Conservation (phyloP, 1,140 invertebrate genomes). For the Diorhabda elongata region DNA sequence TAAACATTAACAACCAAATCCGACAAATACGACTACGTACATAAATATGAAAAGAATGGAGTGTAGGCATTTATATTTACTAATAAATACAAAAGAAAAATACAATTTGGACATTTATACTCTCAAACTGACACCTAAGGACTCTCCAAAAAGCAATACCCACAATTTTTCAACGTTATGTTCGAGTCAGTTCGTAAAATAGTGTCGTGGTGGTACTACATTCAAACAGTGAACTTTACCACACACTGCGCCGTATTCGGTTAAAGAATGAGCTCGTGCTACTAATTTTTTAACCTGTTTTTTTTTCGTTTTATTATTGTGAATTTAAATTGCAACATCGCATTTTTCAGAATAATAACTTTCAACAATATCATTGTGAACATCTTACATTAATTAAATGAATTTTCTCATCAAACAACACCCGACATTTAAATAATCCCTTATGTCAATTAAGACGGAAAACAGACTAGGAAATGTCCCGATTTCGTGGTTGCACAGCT, state of each 20-base stretch:
- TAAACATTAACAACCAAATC: not conserved
- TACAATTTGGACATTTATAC: constrained; percentile 10
- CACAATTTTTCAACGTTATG: constrained; percentile 19
- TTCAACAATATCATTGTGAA: no score
- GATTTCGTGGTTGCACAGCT: not conserved
- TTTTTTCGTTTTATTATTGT: no score
- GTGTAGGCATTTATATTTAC: constrained; percentile 18
- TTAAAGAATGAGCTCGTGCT: constrained; percentile 12
- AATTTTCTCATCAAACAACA: not conserved
- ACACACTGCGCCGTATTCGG: constrained; percentile 17
- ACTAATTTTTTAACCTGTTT: not conserved
- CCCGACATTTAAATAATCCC: not conserved
- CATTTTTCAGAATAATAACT: no score
- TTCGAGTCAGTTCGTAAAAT: constrained; percentile 13
- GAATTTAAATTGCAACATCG: no score
- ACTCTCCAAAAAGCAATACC: constrained; percentile 21
- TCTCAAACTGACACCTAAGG: constrained; percentile 15
- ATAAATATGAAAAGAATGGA: constrained; percentile 14
- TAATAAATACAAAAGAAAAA: constrained; percentile 19
- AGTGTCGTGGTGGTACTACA: not conserved
- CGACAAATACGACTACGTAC: not conserved
- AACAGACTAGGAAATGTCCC: not conserved
- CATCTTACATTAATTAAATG: no score
- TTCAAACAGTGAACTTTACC: constrained; percentile 16
- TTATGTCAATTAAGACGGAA: not conserved